Conservation (phyloP, 2,113 vertebrate genomes). For the Etia nguti region DNA sequence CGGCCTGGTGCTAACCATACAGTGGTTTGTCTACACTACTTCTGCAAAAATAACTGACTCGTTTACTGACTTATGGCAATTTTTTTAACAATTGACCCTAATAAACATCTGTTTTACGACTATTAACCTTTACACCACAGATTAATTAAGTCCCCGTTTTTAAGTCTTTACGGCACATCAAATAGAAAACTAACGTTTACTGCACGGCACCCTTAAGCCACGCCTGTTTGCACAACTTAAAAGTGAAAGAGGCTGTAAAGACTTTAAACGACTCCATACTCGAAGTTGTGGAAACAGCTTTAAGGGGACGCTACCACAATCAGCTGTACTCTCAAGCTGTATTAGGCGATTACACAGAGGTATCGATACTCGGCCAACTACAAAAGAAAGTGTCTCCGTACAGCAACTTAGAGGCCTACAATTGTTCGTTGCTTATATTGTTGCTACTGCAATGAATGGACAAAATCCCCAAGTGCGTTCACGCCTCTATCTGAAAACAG, state of each 20-base stretch:
- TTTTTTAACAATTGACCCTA: background rate
- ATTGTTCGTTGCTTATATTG: background rate
- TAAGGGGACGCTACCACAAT: background rate
- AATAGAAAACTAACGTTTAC: background rate
- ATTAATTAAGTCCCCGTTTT: background rate
- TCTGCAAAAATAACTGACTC: background rate
- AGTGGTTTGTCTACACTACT: background rate
- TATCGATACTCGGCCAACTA: background rate
- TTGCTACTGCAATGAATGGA: background rate
- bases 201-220: background rate
- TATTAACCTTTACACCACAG: background rate
- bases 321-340: background rate
- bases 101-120: background rate
- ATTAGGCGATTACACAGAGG: fast-evolving
- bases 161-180: background rate
- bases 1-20: background rate
- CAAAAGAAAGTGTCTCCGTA: background rate
- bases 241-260: background rate
- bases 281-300: background rate
- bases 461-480: background rate
- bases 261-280: background rate
- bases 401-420: background rate
- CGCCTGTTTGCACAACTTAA: background rate
- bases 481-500: background rate
- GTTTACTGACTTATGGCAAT: background rate